phyloP scores from a whole-genome alignment of 1,140 invertebrate genomes.

The Heterodera carotae region DNA sequence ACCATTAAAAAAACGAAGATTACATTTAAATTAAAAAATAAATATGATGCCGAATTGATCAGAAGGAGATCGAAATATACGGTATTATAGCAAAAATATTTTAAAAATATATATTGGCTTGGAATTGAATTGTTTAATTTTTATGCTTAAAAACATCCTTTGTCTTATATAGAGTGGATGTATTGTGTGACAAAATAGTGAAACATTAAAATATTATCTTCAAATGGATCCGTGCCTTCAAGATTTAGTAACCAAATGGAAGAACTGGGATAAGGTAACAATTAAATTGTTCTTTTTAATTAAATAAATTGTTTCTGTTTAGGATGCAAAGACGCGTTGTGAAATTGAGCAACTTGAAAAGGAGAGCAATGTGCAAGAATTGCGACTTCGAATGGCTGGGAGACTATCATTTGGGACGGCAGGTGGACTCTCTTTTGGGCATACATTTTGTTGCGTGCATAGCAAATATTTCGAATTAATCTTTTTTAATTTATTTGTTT shows the following conservation, averaged over 20 bases:
- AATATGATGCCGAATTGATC: too few relatives aligned
- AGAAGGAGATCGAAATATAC: too few relatives aligned
- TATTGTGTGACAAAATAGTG: too few relatives aligned
- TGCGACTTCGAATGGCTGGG: conserved; percentile 62
- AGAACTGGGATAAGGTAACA: conserved; percentile 74
- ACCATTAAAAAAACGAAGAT: too few relatives aligned
- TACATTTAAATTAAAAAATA: too few relatives aligned
- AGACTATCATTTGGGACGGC: conserved; percentile 78
- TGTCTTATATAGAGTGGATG: too few relatives aligned
- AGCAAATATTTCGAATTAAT: not conserved
- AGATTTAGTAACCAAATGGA: conserved; percentile 72
- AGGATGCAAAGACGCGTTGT: conserved; percentile 68
- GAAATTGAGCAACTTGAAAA: conserved; percentile 70
- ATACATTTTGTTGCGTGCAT: conserved; percentile 23
- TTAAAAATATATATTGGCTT: too few relatives aligned
- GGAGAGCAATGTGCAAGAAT: conserved; percentile 69
- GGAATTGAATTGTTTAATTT: too few relatives aligned
- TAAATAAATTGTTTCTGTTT: conserved; percentile 29
- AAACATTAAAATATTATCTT: too few relatives aligned
- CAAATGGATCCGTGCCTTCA: conserved; percentile 66
- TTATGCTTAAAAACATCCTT: too few relatives aligned
- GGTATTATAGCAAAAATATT: too few relatives aligned
- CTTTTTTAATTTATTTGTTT: not conserved
- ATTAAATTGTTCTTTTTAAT: not conserved
- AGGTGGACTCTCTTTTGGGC: too few relatives aligned